Evolutionary conservation across 2,888 invertebrate species (phyloP), one percentile per base, ranked within the genome.

Genomic region (Latrodectus elegans): DNA sequence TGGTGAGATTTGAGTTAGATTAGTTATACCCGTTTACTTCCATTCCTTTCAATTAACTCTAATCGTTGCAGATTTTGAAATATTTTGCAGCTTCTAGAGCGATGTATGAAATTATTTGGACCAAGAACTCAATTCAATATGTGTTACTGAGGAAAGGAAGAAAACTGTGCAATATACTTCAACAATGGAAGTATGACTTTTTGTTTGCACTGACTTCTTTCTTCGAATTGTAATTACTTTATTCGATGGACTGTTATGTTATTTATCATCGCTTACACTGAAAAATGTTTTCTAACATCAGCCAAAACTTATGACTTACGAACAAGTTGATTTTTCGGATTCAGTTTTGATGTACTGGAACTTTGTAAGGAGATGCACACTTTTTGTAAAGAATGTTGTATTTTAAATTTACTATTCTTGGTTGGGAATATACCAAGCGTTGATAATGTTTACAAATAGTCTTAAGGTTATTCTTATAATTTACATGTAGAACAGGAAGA

Each of bases 1-100:
- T 67, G 75, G 80, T 79, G 55, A 79, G 71, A 70, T 79, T 85
- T 67, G 73, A 68, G 49, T 77, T 86, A 86, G 85, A 38, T 75
- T 86, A 86, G 85, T 76, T 49, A 55, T 72, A 68, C 14, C 51
- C 65, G 52, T 17, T 77, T 78, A 60, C 73, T 84, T 77, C 22
- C 76, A 77, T 26, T 17, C n/a, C 74, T 60, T 60, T 60, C 60
- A 60, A 60, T 11, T 60, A 12, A 38, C 38, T 38, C 11, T 49
- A 55, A 73, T 55, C 55, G 73, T 73, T 55, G n/a, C 64, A 49
- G 52, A 51, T 17, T 38, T 26, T 15, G 52, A 11, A 60, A 60
- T 60, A 60, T 60, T 60, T 60, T 60, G 22, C 74, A 55, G 74
- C 53, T 55, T 55, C 55, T 9, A 77, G 22, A 53, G n/a, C 10